These are phyloP conservation scores for Sardinella longiceps DNA, from an alignment of 2,797 vertebrate genomes.

Conservation along the genomic window DNA sequence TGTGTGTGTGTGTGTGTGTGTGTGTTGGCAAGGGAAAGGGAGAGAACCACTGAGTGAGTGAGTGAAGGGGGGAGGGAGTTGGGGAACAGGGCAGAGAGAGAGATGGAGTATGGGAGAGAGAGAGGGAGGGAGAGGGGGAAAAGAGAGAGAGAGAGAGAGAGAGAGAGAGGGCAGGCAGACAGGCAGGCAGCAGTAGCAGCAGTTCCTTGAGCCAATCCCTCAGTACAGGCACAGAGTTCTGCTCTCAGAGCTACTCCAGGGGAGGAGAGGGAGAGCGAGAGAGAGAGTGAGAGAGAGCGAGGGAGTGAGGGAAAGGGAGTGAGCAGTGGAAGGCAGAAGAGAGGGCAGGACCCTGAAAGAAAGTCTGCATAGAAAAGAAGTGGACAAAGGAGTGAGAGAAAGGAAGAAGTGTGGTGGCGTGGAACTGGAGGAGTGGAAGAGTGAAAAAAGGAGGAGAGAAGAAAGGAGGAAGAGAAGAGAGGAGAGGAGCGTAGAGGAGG, in stretches of 20 bases:
- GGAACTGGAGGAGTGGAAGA: background rate
- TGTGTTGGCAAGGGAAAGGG: background rate
- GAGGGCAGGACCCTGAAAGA: background rate
- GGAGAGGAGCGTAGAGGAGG: too few species aligned
- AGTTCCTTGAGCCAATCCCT: constrained; percentile 5
- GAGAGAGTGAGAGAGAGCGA: background rate
- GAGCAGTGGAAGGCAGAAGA: background rate
- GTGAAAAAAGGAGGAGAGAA: background rate
- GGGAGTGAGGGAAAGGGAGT: background rate
- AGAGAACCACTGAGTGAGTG: background rate
- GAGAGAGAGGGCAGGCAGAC: background rate
- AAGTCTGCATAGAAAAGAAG: constrained; percentile 16
- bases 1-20: too few species aligned
- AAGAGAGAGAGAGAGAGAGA: background rate
- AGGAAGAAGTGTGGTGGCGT: background rate
- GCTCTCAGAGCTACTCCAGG: background rate
- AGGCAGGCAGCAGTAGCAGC: background rate
- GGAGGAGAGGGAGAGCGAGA: background rate
- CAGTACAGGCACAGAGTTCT: background rate
- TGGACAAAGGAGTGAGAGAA: background rate
- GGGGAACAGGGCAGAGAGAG: background rate
- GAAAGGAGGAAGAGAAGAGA: background rate
- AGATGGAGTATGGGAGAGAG: background rate
- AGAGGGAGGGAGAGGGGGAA: background rate
- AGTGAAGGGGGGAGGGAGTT: background rate